Conservation (phyloP, 2,113 vertebrate species). For the Protomyctophum bolini region DNA sequence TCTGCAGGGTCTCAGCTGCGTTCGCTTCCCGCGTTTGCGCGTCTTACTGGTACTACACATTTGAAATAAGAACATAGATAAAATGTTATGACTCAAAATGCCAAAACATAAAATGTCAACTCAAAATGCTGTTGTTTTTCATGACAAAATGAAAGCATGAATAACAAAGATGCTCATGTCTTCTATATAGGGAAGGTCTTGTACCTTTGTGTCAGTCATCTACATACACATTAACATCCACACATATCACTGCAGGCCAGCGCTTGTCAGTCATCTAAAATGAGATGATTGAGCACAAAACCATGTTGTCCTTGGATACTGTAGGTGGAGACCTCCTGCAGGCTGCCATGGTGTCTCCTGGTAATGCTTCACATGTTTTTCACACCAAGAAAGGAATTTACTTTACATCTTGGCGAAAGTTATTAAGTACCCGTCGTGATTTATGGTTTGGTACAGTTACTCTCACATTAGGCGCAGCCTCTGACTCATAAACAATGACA, state of each 20-base stretch:
- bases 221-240: conserved; percentile 30
- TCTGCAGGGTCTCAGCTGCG: too few species aligned
- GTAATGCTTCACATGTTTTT: conserved; percentile 20
- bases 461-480: conserved; percentile 22
- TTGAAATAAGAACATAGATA: not conserved
- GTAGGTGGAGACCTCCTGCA: conserved; percentile 31
- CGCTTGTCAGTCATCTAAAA: conserved; percentile 55
- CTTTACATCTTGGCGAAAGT: conserved; percentile 22
- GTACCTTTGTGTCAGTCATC: conserved; percentile 4
- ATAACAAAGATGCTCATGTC: conserved; percentile 16
- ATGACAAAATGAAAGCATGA: conserved; percentile 23
- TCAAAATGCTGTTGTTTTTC: conserved; percentile 11
- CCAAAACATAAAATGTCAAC: not conserved
- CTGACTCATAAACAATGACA: conserved; percentile 10
- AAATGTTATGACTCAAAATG: not conserved
- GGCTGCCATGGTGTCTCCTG: conserved; percentile 27
- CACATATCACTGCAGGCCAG: conserved; percentile 22
- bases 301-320: conserved; percentile 47
- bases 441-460: conserved; percentile 1
- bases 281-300: conserved; percentile 47
- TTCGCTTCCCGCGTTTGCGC: too few species aligned
- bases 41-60: not conserved
- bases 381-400: conserved; percentile 24
- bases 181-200: conserved; percentile 18
- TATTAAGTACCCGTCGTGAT: conserved; percentile 2